Percentiles rank a stretch among this genome's conserved stretches.
Conservation (phyloP, 2,113 vertebrate species). For the Albula goreensis region DNA sequence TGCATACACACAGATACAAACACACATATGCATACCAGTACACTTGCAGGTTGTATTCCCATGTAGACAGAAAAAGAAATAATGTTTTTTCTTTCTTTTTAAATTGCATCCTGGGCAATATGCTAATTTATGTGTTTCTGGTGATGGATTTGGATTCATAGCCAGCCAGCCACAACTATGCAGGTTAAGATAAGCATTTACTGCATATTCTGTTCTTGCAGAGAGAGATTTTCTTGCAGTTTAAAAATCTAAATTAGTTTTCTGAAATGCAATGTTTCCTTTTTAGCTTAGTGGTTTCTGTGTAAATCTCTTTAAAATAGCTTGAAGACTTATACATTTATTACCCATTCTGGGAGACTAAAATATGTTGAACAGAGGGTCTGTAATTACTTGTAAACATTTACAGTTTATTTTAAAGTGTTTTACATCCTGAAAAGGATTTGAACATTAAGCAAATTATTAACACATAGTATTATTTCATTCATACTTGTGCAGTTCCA, state of each 20-base stretch:
- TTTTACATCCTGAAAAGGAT: no score
- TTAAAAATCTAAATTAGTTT: no score
- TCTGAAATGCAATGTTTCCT: no score
- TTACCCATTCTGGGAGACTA: neutral
- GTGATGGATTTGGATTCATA: neutral
- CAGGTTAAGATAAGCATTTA: neutral
- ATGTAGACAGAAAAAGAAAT: neutral
- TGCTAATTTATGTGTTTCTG: neutral
- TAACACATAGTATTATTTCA: no score
- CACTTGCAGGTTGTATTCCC: neutral
- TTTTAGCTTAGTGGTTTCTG: no score
- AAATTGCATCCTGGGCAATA: neutral
- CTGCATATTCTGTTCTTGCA: neutral
- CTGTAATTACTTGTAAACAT: neutral
- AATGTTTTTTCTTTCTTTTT: neutral
- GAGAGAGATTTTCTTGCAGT: neutral
- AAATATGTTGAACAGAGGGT: neutral
- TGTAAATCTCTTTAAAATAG: neutral
- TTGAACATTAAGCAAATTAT: no score
- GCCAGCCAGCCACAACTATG: neutral
- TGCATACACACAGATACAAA: no score
- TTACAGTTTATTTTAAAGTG: no score
- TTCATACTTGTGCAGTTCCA: no score
- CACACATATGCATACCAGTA: no score
- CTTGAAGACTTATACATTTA: neutral